Conservation (phyloP, 2,113 vertebrate species). For the Nipponia nippon region DNA sequence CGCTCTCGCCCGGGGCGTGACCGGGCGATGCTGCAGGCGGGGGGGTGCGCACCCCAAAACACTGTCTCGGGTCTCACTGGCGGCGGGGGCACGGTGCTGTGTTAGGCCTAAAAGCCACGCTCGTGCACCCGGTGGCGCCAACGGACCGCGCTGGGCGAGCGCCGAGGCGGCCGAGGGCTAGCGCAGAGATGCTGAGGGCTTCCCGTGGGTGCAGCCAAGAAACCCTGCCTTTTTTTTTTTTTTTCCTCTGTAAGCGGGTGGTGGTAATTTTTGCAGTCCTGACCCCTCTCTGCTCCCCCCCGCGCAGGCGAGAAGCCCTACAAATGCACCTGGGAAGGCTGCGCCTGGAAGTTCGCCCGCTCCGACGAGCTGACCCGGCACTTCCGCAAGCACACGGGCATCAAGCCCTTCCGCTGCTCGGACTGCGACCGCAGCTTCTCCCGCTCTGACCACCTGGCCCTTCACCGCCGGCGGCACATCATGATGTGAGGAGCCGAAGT, state of each 20-base stretch:
- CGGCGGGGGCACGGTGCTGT: rapidly evolving
- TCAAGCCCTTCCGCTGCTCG: slow-evolving; percentile 96
- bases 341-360: slow-evolving; percentile 93
- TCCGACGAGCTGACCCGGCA: slow-evolving; percentile 95
- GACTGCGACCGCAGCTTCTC: slow-evolving; percentile 97
- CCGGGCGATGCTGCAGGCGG: rapidly evolving
- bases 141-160: neutral
- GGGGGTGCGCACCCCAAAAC: neutral
- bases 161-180: neutral
- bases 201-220: neutral
- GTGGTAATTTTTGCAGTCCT: rapidly evolving
- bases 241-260: rapidly evolving
- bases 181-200: rapidly evolving
- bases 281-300: neutral
- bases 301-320: slow-evolving; percentile 93
- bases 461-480: slow-evolving; percentile 92
- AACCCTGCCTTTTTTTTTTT: no score
- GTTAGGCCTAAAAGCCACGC: rapidly evolving
- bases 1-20: rapidly evolving
- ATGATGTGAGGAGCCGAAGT: slow-evolving; percentile 83
- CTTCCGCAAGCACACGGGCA: slow-evolving; percentile 96
- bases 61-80: rapidly evolving
- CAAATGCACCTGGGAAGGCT: slow-evolving; percentile 96
- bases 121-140: neutral
- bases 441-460: slow-evolving; percentile 92